These are phyloP conservation scores for Smithornis capensis DNA, from an alignment of 2,113 vertebrate species.

Conservation along the genomic window DNA sequence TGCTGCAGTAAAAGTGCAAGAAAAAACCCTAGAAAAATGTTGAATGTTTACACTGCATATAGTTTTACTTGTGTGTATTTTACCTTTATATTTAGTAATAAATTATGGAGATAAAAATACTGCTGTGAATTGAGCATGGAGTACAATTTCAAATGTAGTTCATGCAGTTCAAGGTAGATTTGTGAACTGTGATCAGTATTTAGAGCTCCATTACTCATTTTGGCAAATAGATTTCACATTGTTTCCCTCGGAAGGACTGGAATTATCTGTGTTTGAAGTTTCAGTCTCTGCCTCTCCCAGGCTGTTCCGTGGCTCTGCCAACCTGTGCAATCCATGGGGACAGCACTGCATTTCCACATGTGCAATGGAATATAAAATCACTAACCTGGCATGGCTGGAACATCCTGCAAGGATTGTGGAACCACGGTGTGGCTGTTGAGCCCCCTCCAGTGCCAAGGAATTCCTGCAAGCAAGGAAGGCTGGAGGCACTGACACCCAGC, in stretches of 20 bases:
- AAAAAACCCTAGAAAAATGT: background rate
- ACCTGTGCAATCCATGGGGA: background rate
- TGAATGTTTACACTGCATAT: background rate
- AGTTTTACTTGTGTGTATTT: background rate
- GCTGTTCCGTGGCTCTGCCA: background rate
- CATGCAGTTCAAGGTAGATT: background rate
- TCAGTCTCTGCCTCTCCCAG: background rate
- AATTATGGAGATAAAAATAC: background rate
- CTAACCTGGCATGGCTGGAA: background rate
- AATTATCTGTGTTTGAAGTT: background rate
- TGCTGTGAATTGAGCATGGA: background rate
- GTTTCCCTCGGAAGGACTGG: background rate
- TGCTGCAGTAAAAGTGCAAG: background rate
- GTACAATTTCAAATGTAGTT: background rate
- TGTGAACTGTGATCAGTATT: background rate
- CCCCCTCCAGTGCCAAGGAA: background rate
- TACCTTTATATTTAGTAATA: background rate
- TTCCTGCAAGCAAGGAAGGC: background rate
- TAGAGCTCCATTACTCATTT: background rate
- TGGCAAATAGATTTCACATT: background rate
- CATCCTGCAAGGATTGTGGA: background rate
- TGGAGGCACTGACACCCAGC: background rate
- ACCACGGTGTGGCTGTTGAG: background rate
- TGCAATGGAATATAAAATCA: background rate
- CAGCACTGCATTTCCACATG: background rate